Evolutionary conservation across 1,140 invertebrate species (phyloP).

Genomic region (Rhysida immarginata): DNA sequence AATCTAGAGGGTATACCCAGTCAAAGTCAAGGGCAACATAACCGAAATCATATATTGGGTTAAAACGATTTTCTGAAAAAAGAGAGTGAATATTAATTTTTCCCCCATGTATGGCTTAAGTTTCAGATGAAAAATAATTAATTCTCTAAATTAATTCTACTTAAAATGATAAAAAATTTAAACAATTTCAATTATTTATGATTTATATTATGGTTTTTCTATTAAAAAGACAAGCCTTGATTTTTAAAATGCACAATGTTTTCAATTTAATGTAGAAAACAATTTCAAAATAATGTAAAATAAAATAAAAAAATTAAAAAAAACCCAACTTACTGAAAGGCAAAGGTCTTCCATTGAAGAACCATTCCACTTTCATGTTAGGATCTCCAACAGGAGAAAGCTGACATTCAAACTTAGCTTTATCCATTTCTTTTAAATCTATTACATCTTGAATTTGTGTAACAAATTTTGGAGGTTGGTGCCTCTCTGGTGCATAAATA

Average conservation of each 20-base stretch:
- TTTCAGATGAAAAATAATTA: too few species aligned
- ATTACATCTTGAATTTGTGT: slow-evolving; percentile 74
- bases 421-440: slow-evolving; percentile 74
- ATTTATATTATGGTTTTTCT: too few species aligned
- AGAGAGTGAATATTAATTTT: too few species aligned
- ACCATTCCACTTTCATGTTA: slow-evolving; percentile 95
- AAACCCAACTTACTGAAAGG: slow-evolving; percentile 51
- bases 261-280: too few species aligned
- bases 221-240: too few species aligned
- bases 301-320: slow-evolving; percentile 1
- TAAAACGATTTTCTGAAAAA: slow-evolving; percentile 63
- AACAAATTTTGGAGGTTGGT: slow-evolving; percentile 78
- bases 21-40: slow-evolving; percentile 93
- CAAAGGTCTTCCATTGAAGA: slow-evolving; percentile 79
- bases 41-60: slow-evolving; percentile 88
- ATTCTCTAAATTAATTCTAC: too few species aligned
- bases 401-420: slow-evolving; percentile 83
- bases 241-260: too few species aligned
- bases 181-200: too few species aligned
- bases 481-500: slow-evolving; percentile 72
- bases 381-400: slow-evolving; percentile 87
- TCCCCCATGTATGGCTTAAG: too few species aligned
- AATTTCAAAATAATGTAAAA: too few species aligned
- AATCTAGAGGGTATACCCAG: slow-evolving; percentile 85
- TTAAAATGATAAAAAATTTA: too few species aligned